phyloP scores from a whole-genome alignment of 2,113 vertebrate genomes.

The Phaethon lepturus region DNA sequence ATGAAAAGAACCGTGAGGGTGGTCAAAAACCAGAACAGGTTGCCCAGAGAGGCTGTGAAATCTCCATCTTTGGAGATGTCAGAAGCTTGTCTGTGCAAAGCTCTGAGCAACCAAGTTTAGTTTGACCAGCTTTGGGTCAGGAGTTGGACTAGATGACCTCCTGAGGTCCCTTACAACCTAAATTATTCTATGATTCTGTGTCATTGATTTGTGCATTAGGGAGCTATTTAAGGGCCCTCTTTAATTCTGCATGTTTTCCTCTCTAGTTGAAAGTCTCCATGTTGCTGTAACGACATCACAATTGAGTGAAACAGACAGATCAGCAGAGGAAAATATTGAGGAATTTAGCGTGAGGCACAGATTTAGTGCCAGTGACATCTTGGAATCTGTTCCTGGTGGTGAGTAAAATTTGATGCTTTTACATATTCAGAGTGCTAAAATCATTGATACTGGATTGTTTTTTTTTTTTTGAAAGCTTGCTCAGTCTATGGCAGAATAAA shows the following conservation, averaged over 20 bases:
- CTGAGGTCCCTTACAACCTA: not conserved
- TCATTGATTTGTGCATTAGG: not conserved
- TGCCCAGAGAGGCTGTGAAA: not conserved
- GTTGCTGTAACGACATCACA: conserved; percentile 68
- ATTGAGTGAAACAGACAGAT: not conserved
- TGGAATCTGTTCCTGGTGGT: conserved; percentile 49
- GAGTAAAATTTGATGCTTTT: conserved; percentile 61
- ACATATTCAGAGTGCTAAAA: not conserved
- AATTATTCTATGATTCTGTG: not conserved
- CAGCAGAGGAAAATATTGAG: conserved; percentile 8
- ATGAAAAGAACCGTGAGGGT: not conserved
- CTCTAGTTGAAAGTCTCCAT: conserved; percentile 77
- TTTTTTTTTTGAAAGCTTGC: not conserved
- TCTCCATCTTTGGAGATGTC: not conserved
- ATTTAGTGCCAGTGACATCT: not conserved
- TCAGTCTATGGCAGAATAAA: not conserved
- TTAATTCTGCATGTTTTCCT: not conserved
- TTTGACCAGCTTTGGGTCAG: not conserved
- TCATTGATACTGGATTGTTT: not conserved
- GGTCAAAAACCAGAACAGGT: not conserved
- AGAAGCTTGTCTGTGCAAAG: not conserved
- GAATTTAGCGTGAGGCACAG: not conserved
- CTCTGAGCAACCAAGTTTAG: not conserved
- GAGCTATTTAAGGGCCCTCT: not conserved
- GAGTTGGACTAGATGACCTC: not conserved